These are phyloP conservation scores for Hydra vulgaris DNA, from an alignment of 30 jellyfish, hydroid and myxozoan species.

Conservation along the genomic window DNA sequence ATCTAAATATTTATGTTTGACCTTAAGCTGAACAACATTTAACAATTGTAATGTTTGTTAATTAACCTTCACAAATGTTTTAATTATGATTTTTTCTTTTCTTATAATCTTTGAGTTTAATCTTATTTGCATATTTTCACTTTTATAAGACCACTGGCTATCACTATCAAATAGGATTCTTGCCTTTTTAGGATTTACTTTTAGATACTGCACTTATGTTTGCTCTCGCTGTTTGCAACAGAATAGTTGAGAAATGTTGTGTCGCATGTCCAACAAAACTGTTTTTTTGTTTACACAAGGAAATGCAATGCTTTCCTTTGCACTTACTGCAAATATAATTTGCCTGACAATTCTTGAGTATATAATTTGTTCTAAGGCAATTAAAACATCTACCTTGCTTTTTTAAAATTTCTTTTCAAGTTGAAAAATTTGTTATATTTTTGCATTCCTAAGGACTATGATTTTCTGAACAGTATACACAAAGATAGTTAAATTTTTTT, in stretches of 20 bases:
- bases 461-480: no score
- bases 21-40: no score
- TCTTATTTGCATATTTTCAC: neutral
- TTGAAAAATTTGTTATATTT: neutral
- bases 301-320: neutral
- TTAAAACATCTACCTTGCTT: no score
- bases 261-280: no score
- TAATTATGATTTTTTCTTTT: neutral
- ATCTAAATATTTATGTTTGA: no score
- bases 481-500: neutral
- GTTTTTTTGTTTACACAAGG: conserved; percentile 2
- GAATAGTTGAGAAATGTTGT: neutral
- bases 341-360: no score
- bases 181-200: no score
- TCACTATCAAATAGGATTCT: no score
- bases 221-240: conserved; percentile 14
- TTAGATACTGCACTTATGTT: no score
- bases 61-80: neutral
- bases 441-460: neutral
- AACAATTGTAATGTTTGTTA: no score
- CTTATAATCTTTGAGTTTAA: neutral
- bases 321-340: neutral
- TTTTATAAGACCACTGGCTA: neutral
- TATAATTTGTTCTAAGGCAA: no score
- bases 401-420: neutral